Percentiles rank a stretch among this genome's conserved stretches.
Conservation (phyloP, 2,797 vertebrate species). For the Hybognathus amarus region DNA sequence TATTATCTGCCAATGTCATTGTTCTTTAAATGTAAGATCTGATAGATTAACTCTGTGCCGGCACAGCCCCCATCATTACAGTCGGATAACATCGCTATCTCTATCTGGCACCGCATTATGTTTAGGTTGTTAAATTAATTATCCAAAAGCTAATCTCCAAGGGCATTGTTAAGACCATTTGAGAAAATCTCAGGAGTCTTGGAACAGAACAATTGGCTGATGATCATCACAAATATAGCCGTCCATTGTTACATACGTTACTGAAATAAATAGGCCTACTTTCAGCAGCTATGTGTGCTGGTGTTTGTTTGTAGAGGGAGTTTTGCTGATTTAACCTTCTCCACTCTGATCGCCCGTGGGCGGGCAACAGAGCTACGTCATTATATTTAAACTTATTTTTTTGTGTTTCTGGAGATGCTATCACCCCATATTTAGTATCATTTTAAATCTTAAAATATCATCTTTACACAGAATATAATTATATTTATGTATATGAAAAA, state of each 20-base stretch:
- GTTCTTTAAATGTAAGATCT: conserved; percentile 57
- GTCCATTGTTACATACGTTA: conserved; percentile 3
- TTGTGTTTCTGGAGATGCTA: too few relatives aligned
- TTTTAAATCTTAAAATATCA: too few relatives aligned
- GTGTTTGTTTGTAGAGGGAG: conserved; percentile 16
- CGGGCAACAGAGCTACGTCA: too few relatives aligned
- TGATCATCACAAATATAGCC: conserved; percentile 6
- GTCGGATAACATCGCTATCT: conserved; percentile 52
- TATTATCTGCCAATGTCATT: conserved; percentile 63
- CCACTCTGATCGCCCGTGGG: too few relatives aligned
- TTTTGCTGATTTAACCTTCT: not conserved
- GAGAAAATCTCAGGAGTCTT: conserved; percentile 18
- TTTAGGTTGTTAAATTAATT: conserved; percentile 66
- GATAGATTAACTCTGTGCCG: conserved; percentile 54
- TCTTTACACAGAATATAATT: too few relatives aligned
- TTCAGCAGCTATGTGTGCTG: not conserved
- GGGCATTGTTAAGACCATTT: conserved; percentile 9
- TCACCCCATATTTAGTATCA: too few relatives aligned
- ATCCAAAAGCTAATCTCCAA: conserved; percentile 51
- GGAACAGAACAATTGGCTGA: not conserved
- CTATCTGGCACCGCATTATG: conserved; percentile 60
- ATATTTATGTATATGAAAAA: too few relatives aligned
- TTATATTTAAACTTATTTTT: too few relatives aligned
- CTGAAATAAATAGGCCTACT: not conserved
- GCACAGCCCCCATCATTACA: conserved; percentile 48